phyloP scores from a whole-genome alignment of 2,888 invertebrate species.

The Heliconius aoede region DNA sequence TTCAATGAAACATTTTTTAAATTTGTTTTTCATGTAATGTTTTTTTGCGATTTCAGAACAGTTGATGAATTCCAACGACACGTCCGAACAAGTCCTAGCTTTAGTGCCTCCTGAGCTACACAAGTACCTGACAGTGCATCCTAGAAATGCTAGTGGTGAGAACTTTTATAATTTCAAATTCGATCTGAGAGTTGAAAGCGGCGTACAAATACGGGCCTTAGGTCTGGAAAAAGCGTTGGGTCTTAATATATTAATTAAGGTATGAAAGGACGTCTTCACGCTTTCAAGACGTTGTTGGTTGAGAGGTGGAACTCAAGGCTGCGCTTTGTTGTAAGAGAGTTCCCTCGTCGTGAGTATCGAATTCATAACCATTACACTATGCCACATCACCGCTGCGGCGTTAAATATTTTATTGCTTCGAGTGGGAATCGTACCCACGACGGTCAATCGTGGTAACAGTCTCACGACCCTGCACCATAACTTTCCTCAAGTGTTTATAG shows the following conservation, averaged over 20 bases:
- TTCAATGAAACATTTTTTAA: neutral
- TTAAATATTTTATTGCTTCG: neutral
- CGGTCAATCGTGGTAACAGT: neutral
- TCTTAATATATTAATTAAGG: too few species aligned
- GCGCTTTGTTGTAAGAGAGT: too few species aligned
- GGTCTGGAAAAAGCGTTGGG: neutral
- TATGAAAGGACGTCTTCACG: too few species aligned
- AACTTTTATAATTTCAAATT: conserved; percentile 25
- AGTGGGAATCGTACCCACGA: neutral
- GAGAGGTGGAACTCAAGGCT: too few species aligned
- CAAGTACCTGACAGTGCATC: conserved; percentile 89
- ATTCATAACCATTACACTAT: too few species aligned
- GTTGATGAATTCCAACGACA: conserved; percentile 87
- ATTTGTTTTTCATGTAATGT: too few species aligned
- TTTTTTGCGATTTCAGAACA: conserved; percentile 66
- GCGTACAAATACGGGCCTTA: too few species aligned
- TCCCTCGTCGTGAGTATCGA: too few species aligned
- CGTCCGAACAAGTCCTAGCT: conserved; percentile 89
- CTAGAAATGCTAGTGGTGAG: conserved; percentile 84
- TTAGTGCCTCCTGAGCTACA: conserved; percentile 92
- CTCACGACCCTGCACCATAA: neutral
- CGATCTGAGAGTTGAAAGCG: too few species aligned
- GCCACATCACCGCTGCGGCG: too few species aligned
- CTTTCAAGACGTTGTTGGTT: too few species aligned
- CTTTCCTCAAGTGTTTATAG: neutral